These are phyloP conservation scores for Tortricodes alternella DNA, from an alignment of 2,888 invertebrate species.

Conservation along the genomic window DNA sequence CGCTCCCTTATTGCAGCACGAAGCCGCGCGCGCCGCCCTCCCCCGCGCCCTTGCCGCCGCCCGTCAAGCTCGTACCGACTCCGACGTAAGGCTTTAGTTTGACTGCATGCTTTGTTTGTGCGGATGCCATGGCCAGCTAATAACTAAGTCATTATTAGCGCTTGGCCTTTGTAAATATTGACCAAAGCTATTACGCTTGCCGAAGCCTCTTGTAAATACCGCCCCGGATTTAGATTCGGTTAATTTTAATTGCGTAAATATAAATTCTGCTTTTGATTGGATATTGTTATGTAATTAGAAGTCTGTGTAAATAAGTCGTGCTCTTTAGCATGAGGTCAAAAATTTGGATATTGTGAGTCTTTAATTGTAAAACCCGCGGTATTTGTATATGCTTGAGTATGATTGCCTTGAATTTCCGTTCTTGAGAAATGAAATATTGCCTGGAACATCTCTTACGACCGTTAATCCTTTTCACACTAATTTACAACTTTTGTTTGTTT, in stretches of 20 bases:
- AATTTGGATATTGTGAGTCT: constrained; percentile 8
- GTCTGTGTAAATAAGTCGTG: constrained; percentile 35
- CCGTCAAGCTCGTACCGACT: constrained; percentile 88
- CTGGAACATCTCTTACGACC: constrained; percentile 80
- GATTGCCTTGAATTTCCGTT: constrained; percentile 22
- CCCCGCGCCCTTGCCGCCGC: constrained; percentile 90
- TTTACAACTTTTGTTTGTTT: constrained; percentile 30
- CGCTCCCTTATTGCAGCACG: constrained; percentile 98
- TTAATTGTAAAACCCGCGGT: constrained; percentile 17
- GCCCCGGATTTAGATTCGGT: constrained; percentile 38
- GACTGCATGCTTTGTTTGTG: constrained; percentile 79
- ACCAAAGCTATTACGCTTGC: constrained; percentile 51
- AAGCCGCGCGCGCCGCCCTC: constrained; percentile 90
- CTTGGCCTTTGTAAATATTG: constrained; percentile 28
- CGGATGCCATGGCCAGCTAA: constrained; percentile 52
- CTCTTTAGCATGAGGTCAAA: constrained; percentile 38
- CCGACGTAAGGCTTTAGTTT: constrained; percentile 84
- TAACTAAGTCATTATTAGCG: constrained; percentile 23
- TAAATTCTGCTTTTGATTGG: constrained; percentile 31
- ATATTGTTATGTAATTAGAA: constrained; percentile 40
- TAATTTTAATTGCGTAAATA: constrained; percentile 23
- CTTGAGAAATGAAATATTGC: constrained; percentile 36
- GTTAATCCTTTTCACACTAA: constrained; percentile 32
- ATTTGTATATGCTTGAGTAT: constrained; percentile 11
- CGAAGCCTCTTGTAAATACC: constrained; percentile 52